Evolutionary conservation across 2,888 invertebrate species (phyloP), one percentile per base, ranked within the genome.

Genomic region (Neuroscelio doddi): DNA sequence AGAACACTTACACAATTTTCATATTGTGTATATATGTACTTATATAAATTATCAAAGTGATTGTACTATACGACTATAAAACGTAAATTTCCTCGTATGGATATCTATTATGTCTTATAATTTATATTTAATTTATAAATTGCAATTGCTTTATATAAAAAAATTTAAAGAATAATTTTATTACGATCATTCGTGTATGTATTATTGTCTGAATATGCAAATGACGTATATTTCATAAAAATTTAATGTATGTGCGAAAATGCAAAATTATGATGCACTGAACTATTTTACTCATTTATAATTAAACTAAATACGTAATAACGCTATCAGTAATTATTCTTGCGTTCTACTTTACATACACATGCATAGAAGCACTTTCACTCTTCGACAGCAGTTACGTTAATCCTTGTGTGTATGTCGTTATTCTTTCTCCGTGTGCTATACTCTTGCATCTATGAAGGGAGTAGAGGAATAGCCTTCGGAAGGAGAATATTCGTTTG

Each of bases 321-420:
- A 55, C 24, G 47, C 59, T 56, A 64, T 64, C 51, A 32, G 64
- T 59, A 64, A 64, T 64, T 64, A 68, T 64, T 55, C 27, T 44
- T 26, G 57, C 58, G 68, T 64, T 68, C 64, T 51, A 62, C 58
- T 68, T 68, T 64, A 52, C 50, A 50, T 50, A 27, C 45, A 38
- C 53, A 46, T 32, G 53, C 53, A 36, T 38, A 27, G 8, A 52
- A 57, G 70, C 70, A 83, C 83, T 83, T 83, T 83, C 83, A 83
- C 83, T 83, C 80, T 83, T 80, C 79, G 64, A 64, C 64, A 78
- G 67, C 78, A 79, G 82, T 83, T 83, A 83, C 83, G 83, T 82
- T 83, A 81, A 77, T 72, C 68, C 77, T 73, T 69, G 62, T 66
- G 70, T 65, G 70, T 71, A 44, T 59, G 45, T 50, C n/a, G n/a